Evolutionary conservation across 2,797 vertebrate genomes (phyloP), one percentile per base, ranked within the genome.

Genomic region (Halcyon badia): DNA sequence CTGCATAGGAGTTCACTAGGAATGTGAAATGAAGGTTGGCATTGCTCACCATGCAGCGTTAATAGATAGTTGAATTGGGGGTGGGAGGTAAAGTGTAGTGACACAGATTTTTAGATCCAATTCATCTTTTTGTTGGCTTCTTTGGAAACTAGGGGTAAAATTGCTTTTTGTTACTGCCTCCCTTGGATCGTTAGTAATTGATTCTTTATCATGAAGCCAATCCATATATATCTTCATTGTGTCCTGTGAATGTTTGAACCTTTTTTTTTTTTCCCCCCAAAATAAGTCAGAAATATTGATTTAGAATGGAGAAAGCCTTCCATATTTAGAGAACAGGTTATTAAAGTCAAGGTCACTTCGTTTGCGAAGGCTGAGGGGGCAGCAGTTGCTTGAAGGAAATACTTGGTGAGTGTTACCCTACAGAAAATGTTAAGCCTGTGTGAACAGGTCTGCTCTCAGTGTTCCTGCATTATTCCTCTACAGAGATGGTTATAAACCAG

Each of bases 161-260:
- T 58, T 90, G 68, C 49, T 85, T 94, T 94, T 94, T 91, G 52
- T 85, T 91, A 46, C 61, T 39, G 71, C 56, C 83, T 96, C 42
- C 48, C 57, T 79, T 65, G 69, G 90, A 95, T 97, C 80, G 5
- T 91, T 95, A 94, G 81, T 90, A 96, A 96, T 87, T 96, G 91
- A 91, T 95, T 95, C 73, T 73, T 97, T 92, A 90, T 96, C 81
- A 72, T 65, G 26, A 91, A 91, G 56, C 58, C 44, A 57, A 87
- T 94, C 89, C 79, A 95, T 93, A 80, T 46, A 42, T 84, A 66
- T 91, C 90, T 94, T 97, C 65, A 48, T 71, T 44, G 46, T 85
- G 68, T 83, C 73, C 71, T 88, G 8, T 56, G 80, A 85, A 56
- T 35, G 33, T 70, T 52, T 72, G 71, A 89, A 58, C 44, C 33